phyloP scores from a whole-genome alignment of 2,113 vertebrate genomes.

The Scartelaos histophorus region DNA sequence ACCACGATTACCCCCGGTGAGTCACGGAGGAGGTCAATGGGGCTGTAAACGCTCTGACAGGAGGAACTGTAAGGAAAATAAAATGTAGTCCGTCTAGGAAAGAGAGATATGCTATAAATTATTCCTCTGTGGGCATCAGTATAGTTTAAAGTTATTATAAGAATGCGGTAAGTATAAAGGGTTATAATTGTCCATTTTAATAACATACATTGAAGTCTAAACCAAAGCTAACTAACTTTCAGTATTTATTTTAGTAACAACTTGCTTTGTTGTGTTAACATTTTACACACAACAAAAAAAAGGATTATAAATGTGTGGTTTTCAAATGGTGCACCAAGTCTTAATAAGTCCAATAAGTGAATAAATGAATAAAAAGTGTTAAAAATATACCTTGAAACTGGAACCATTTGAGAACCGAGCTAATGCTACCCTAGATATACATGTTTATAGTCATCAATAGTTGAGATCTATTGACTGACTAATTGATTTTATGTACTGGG shows the following conservation, averaged over 20 bases:
- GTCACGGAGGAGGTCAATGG: constrained; percentile 9
- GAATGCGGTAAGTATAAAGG: neutral
- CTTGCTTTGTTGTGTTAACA: neutral
- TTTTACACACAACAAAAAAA: neutral
- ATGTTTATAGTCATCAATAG: constrained; percentile 28
- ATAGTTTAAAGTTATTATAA: neutral
- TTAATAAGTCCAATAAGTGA: too few relatives aligned
- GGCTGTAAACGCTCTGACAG: neutral
- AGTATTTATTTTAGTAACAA: constrained; percentile 14
- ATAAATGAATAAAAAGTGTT: too few relatives aligned
- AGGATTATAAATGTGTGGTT: neutral
- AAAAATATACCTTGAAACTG: neutral
- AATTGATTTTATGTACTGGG: constrained; percentile 21
- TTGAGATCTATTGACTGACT: constrained; percentile 30
- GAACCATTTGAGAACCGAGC: neutral
- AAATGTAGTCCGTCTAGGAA: neutral
- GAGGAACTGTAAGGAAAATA: neutral
- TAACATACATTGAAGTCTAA: constrained; percentile 21
- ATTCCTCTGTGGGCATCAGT: neutral
- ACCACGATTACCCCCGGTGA: constrained; percentile 88
- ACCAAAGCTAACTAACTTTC: constrained; percentile 3
- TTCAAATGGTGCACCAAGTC: neutral
- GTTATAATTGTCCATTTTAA: neutral
- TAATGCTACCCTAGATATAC: constrained; percentile 27
- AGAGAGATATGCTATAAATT: neutral